These are phyloP conservation scores for Daphoenositta chrysoptera DNA, from an alignment of 2,113 vertebrate genomes.

Conservation along the genomic window DNA sequence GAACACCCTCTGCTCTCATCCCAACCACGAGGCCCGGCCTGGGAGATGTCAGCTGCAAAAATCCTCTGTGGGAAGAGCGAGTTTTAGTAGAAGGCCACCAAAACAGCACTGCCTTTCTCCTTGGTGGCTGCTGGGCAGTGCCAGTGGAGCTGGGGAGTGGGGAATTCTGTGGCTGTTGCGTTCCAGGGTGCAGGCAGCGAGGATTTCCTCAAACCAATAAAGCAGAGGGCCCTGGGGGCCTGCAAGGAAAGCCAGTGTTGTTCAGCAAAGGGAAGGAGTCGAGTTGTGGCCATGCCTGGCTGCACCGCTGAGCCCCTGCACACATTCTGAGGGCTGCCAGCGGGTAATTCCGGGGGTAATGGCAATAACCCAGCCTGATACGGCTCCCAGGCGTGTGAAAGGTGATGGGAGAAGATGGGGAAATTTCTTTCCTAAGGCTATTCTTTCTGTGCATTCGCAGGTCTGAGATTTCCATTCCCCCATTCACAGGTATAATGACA, in stretches of 20 bases:
- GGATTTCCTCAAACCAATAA: background rate
- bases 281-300: background rate
- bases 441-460: conserved; percentile 4
- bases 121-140: background rate
- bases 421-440: conserved; percentile 32
- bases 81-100: background rate
- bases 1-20: background rate
- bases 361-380: background rate
- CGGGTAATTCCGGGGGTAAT: background rate
- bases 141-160: no score
- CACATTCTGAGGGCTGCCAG: background rate
- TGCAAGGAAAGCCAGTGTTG: background rate
- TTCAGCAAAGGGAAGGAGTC: background rate
- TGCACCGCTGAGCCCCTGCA: background rate
- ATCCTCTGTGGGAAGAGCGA: background rate
- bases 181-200: background rate
- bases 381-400: background rate
- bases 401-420: conserved; percentile 29
- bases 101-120: background rate
- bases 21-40: background rate
- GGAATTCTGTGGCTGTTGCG: background rate
- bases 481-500: conserved; percentile 48
- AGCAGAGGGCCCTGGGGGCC: background rate
- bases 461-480: conserved; percentile 20
- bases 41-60: background rate